Percentiles rank a stretch among this genome's conserved stretches.
Conservation (phyloP, 1,140 invertebrate species). For the Pogonomyrmex californicus region DNA sequence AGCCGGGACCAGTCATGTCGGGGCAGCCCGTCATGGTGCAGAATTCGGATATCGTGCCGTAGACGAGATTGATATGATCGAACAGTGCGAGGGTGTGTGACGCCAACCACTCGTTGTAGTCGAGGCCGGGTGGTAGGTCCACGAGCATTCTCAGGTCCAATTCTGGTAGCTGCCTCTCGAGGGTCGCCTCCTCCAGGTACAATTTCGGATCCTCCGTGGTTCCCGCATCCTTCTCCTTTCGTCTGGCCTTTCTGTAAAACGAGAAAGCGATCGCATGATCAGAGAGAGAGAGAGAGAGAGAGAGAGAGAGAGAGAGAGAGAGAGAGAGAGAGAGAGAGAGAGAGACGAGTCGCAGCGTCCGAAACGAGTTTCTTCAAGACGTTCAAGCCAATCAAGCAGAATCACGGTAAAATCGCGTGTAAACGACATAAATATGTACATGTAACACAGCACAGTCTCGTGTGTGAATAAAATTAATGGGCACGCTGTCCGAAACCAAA, state of each 20-base stretch:
- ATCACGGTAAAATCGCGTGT: slow-evolving; percentile 24
- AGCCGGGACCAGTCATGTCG: slow-evolving; percentile 97
- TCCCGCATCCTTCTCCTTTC: slow-evolving; percentile 96
- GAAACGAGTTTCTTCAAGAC: not conserved
- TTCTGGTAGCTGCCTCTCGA: slow-evolving; percentile 97
- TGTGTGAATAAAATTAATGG: slow-evolving; percentile 4
- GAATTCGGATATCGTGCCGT: slow-evolving; percentile 99
- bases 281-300: not conserved
- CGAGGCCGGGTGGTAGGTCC: slow-evolving; percentile 96
- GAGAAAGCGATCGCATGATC: slow-evolving; percentile 25
- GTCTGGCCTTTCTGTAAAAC: slow-evolving; percentile 95
- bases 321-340: no score
- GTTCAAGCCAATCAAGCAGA: slow-evolving; percentile 51
- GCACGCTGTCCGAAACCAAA: slow-evolving; percentile 51
- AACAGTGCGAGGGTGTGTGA: slow-evolving; percentile 99
- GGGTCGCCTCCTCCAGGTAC: slow-evolving; percentile 97
- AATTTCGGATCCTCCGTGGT: slow-evolving; percentile 95
- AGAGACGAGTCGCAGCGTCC: not conserved
- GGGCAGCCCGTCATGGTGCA: slow-evolving; percentile 97
- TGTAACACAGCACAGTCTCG: slow-evolving; percentile 34
- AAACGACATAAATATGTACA: slow-evolving; percentile 29
- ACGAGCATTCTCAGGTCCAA: slow-evolving; percentile 97
- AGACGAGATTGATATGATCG: slow-evolving; percentile 99
- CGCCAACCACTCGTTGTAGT: slow-evolving; percentile 99
- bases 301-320: no score